Evolutionary conservation across 2,797 vertebrate species (phyloP), one percentile per base, ranked within the genome.

Genomic region (Falco peregrinus): DNA sequence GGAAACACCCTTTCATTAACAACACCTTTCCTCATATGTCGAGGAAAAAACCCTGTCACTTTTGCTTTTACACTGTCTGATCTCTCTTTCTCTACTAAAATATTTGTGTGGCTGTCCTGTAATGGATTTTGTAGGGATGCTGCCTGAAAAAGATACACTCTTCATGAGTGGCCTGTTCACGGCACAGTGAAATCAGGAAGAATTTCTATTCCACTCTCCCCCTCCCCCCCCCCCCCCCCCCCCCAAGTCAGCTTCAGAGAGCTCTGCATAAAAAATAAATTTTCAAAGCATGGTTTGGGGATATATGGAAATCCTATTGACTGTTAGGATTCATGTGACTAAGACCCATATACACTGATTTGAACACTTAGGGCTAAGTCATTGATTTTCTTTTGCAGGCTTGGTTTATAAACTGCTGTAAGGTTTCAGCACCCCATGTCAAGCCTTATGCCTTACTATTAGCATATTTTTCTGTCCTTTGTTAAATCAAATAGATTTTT

Each of bases 401-500:
- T 77, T 87, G 56, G 56, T 78, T 94, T 87, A 87, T 83, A 77
- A 89, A 87, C 35, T 63, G 35, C 64, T 86, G 18, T 60, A 85
- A 61, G 33, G 64, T 92, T 87, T 87, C 69, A 87, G 31, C 21
- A 63, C 11, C 37, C 33, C 9, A 13, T 59, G 56, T 65, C 50
- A 78, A 73, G 57, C 2, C 56, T 79, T 87, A 31, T 29, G 33
- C 28, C 21, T 81, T 47, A 47, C 10, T 18, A 90, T 95, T 89
- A 95, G 19, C 89, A 87, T 96, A 80, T 94, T 88, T 91, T 89
- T 89, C 67, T 87, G 47, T 64, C 41, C 50, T 94, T 84, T 92
- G 39, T 87, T 90, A 92, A 93, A 88, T 76, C 28, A 87, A 85
- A 89, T 22, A 81, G 47, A 68, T 75, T 85, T 87, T 93, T 80